phyloP scores from a whole-genome alignment of 2,113 vertebrate species.

The Crotophaga sulcirostris region DNA sequence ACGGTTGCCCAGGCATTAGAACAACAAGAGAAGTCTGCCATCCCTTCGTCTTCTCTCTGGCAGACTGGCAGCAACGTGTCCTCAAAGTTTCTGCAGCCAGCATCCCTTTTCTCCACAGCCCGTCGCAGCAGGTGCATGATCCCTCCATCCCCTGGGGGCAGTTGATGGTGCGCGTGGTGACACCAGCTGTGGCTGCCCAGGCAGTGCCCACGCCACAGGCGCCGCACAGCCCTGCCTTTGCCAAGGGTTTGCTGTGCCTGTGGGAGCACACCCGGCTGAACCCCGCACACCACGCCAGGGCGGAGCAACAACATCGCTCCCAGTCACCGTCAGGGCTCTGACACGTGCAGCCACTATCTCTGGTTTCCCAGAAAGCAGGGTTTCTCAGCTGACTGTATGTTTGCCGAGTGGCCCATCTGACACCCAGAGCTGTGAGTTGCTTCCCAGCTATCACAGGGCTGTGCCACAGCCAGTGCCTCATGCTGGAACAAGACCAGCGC shows the following conservation, averaged over 20 bases:
- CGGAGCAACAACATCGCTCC: fast-evolving
- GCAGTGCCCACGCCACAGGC: too few relatives aligned
- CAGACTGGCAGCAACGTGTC: fast-evolving
- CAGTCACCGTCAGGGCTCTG: background rate
- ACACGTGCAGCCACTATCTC: fast-evolving
- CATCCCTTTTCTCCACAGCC: background rate
- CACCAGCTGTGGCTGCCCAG: background rate
- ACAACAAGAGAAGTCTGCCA: background rate
- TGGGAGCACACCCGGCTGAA: fast-evolving
- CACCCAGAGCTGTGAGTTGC: background rate
- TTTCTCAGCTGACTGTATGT: background rate
- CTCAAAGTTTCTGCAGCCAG: fast-evolving
- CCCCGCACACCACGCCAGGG: fast-evolving
- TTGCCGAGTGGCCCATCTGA: background rate
- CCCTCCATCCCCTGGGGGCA: fast-evolving
- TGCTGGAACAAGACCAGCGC: background rate
- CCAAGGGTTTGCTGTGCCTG: fast-evolving
- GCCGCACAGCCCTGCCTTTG: too few relatives aligned
- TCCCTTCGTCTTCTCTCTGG: background rate
- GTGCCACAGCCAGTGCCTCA: fast-evolving
- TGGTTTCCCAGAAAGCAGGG: background rate
- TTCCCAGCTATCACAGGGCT: background rate
- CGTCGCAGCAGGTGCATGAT: fast-evolving
- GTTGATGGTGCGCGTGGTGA: fast-evolving
- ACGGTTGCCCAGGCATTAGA: background rate